Conservation (phyloP, 2,113 vertebrate genomes). For the Sebastes schlegelii region DNA sequence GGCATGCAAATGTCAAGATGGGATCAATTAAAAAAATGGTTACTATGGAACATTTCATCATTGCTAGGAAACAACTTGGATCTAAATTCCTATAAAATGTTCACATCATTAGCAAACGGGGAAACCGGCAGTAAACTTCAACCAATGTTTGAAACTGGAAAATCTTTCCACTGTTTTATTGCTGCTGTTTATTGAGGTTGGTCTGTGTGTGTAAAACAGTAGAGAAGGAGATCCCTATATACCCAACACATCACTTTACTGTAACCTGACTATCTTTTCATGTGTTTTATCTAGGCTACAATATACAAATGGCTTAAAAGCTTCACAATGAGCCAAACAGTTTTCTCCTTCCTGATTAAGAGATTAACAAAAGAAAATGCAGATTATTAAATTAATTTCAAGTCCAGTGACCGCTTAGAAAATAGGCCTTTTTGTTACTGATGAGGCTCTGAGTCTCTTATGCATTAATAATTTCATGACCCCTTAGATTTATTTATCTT, state of each 20-base stretch:
- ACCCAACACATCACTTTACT: no score
- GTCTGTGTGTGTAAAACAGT: not conserved
- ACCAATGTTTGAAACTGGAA: not conserved
- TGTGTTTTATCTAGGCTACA: not conserved
- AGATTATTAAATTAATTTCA: no score
- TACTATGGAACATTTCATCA: constrained; percentile 2
- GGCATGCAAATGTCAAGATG: not conserved
- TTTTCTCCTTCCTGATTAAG: no score
- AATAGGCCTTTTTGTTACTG: not conserved
- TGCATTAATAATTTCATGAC: not conserved
- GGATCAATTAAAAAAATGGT: not conserved
- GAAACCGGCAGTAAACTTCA: constrained; percentile 13
- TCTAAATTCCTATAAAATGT: constrained; percentile 29
- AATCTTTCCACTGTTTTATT: not conserved
- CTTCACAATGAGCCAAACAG: no score
- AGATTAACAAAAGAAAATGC: no score
- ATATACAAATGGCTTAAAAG: not conserved
- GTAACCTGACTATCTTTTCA: not conserved
- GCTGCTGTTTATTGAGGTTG: not conserved
- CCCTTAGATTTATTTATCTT: not conserved
- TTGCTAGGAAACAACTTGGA: constrained; percentile 42
- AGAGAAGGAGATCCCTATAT: no score
- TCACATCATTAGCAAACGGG: constrained; percentile 36
- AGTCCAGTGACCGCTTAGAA: not conserved
- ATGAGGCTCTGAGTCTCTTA: not conserved